Evolutionary conservation across 1,140 invertebrate species (phyloP).

Genomic region (Drosophila melanica): DNA sequence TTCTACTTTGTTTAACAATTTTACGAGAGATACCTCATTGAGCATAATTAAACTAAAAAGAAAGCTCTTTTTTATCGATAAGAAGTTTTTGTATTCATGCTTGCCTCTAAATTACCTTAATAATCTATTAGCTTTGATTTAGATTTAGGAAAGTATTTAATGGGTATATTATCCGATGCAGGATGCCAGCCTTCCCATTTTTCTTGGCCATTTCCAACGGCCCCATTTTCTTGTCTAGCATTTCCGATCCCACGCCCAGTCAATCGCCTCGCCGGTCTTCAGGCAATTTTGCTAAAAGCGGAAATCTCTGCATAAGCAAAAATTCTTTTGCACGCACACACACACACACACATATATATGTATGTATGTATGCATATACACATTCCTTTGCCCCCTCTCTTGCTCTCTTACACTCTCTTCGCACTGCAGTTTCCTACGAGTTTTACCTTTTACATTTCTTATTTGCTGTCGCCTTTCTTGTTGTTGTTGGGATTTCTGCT

Average conservation of each 20-base stretch:
- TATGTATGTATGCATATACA: conserved; percentile 8
- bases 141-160: neutral
- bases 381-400: conserved; percentile 26
- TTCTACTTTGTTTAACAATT: too few species aligned
- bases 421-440: conserved; percentile 37
- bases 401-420: conserved; percentile 3
- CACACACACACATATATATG: neutral
- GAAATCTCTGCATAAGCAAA: conserved; percentile 69
- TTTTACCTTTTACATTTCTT: conserved; percentile 51
- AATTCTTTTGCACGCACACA: conserved; percentile 49
- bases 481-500: conserved; percentile 32
- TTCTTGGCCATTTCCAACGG: conserved; percentile 12
- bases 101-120: too few species aligned
- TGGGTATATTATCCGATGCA: conserved; percentile 12
- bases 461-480: conserved; percentile 28
- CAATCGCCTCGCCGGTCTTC: conserved; percentile 11
- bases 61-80: too few species aligned
- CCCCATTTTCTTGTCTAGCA: conserved; percentile 48
- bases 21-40: too few species aligned
- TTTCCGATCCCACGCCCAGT: conserved; percentile 74
- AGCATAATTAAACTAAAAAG: too few species aligned
- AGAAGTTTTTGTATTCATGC: too few species aligned
- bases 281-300: conserved; percentile 48
- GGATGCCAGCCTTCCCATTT: conserved; percentile 5
- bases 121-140: neutral